phyloP scores from a whole-genome alignment of 2,888 invertebrate genomes.

The Tetranychus truncatus region DNA sequence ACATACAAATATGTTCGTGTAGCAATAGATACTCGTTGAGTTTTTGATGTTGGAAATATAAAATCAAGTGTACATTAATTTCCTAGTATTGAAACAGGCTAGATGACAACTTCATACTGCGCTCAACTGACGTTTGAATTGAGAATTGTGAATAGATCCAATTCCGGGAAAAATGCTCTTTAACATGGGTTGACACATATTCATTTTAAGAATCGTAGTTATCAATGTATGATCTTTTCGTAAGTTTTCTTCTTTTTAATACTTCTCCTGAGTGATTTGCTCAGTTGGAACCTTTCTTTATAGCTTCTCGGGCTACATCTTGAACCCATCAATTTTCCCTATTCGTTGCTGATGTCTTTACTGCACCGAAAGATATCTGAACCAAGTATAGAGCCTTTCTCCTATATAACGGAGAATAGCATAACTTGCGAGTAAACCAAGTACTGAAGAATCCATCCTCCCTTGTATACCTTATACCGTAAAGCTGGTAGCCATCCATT shows the following conservation, averaged over 20 bases:
- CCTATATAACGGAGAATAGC: slow-evolving; percentile 10
- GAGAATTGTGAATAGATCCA: slow-evolving; percentile 8
- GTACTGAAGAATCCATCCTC: slow-evolving; percentile 12
- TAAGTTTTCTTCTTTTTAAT: too few species aligned
- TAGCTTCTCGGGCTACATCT: too few species aligned
- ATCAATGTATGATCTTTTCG: too few species aligned
- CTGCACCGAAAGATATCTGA: not conserved
- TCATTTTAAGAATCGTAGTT: not conserved
- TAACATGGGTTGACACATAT: not conserved
- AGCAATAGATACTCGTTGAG: slow-evolving; percentile 12
- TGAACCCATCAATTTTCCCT: too few species aligned
- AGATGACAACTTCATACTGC: not conserved
- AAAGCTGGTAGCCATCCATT: slow-evolving; percentile 12
- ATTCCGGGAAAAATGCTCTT: not conserved
- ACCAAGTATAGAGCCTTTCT: slow-evolving; percentile 5
- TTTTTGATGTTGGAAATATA: not conserved
- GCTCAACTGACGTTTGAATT: slow-evolving; percentile 1
- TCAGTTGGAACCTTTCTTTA: too few species aligned
- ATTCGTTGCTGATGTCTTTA: not conserved
- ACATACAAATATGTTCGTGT: slow-evolving; percentile 1
- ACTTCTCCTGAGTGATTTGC: too few species aligned
- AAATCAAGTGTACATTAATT: not conserved
- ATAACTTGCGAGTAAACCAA: not conserved
- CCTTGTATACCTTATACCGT: slow-evolving; percentile 12
- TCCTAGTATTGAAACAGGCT: not conserved